Evolutionary conservation across 1,140 invertebrate species (phyloP), one percentile per base, ranked within the genome.

Genomic region (Leptinotarsa defecta): DNA sequence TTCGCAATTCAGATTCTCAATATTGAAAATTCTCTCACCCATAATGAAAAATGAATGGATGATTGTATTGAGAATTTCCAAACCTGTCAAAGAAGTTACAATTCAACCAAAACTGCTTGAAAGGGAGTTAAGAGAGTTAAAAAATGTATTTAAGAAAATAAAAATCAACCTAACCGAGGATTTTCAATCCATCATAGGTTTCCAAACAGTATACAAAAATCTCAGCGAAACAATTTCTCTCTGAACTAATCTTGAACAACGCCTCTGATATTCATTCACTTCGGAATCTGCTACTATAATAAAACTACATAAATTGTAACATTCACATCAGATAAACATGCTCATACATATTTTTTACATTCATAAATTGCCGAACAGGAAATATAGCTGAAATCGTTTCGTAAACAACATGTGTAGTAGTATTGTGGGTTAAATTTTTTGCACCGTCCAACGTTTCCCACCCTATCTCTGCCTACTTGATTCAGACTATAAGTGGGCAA

Each of bases 381-480:
- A 57, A 57, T 57, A 57, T 57, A 57, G 52, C 52, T n/a, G 52
- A 57, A 57, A 57, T 57, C 52, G 52, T 57, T 57, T 57, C 24
- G 24, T 22, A 43, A 48, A 19, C n/a, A 75, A 77, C 76, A 79
- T 75, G 74, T 79, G 76, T 79, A 77, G 76, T 78, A 71, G 75
- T 73, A 76, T 76, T 74, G 73, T 79, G 70, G 75, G 75, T 63
- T 71, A 62, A 62, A 74, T 76, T 77, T 79, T 74, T 65, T 70
- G 34, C 67, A 68, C 13, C 27, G 64, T 48, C n/a, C 24, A 64
- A 57, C 61, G 72, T 71, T 79, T 76, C 77, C 75, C 77, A 79
- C 77, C 77, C 77, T 77, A 70, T 63, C 65, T 68, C 71, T 65
- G 70, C 77, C 77, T 79, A 79, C 77, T 79, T 78, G 13, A 65